phyloP scores from a whole-genome alignment of 2,888 invertebrate species.

The Rhagium mordax region DNA sequence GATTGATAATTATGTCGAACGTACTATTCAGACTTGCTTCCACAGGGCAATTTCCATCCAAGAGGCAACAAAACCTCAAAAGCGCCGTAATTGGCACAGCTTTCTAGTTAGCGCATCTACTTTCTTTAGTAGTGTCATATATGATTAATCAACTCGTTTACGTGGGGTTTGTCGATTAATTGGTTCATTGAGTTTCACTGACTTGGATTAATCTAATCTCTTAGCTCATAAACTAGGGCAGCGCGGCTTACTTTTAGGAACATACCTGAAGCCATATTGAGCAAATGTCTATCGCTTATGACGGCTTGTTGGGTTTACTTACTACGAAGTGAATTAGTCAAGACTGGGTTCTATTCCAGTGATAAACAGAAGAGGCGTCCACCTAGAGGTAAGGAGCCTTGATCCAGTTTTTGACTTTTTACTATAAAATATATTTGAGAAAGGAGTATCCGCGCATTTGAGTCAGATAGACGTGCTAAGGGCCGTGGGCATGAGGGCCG shows the following conservation, averaged over 20 bases:
- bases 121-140: not conserved
- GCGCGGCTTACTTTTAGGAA: not conserved
- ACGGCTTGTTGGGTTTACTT: no score
- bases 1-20: conserved; percentile 23
- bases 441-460: no score
- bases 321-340: no score
- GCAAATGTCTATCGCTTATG: not conserved
- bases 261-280: not conserved
- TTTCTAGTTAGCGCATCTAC: not conserved
- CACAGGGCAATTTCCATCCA: conserved; percentile 3
- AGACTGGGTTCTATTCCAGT: no score
- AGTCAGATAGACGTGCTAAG: no score
- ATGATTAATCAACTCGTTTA: conserved; percentile 1
- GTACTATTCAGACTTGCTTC: conserved; percentile 1
- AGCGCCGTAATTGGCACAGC: conserved; percentile 1
- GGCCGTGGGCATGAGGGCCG: no score
- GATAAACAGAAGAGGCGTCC: no score
- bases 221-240: not conserved
- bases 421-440: no score
- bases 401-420: no score
- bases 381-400: no score
- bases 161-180: not conserved
- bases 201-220: conserved; percentile 11
- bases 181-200: not conserved
- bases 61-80: conserved; percentile 14